phyloP scores from a whole-genome alignment of 2,888 invertebrate genomes.

The Pecten maximus region DNA sequence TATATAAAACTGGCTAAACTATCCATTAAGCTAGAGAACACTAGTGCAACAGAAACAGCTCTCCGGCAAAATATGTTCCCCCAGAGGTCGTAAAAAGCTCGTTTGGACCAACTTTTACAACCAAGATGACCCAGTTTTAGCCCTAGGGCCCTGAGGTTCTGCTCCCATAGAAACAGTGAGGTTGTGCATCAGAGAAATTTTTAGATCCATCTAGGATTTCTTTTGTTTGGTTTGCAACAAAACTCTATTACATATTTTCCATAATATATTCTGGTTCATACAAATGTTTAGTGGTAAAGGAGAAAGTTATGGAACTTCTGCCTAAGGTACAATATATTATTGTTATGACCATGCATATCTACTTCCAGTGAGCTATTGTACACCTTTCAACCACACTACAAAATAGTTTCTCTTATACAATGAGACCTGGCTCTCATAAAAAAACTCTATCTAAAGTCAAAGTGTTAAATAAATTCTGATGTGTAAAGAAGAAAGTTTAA shows the following conservation, averaged over 20 bases:
- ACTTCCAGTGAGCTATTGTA: background rate
- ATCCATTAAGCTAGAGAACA: background rate
- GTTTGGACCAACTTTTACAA: constrained; percentile 20
- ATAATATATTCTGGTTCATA: background rate
- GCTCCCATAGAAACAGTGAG: background rate
- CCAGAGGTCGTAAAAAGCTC: constrained; percentile 30
- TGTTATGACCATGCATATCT: background rate
- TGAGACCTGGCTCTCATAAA: background rate
- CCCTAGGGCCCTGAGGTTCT: background rate
- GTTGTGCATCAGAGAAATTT: background rate
- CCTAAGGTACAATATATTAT: background rate
- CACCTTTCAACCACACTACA: background rate
- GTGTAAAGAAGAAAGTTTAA: constrained; percentile 28
- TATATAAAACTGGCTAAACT: background rate
- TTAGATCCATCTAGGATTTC: background rate
- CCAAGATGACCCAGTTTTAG: constrained; percentile 23
- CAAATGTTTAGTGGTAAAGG: background rate
- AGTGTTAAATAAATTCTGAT: constrained; percentile 13
- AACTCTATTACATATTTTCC: background rate
- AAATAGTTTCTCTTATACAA: background rate
- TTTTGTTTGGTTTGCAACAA: background rate
- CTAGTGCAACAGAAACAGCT: constrained; percentile 7
- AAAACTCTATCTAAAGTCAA: background rate
- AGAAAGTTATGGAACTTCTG: background rate
- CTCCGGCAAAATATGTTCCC: background rate